phyloP scores from a whole-genome alignment of 1,140 invertebrate genomes.

The Micrasema longulum region DNA sequence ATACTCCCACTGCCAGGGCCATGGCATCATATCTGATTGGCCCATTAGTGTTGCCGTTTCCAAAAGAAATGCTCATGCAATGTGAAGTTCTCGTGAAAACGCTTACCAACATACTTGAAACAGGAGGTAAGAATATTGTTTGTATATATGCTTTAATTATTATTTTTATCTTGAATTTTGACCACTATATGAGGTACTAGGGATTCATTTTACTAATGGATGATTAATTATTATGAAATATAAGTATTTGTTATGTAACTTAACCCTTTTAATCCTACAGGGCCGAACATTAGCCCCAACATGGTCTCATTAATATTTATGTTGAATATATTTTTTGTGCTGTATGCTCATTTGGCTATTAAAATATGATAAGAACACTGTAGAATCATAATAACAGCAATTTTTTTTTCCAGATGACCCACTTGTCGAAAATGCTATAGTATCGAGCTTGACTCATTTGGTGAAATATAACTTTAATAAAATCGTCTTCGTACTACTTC shows the following conservation, averaged over 20 bases:
- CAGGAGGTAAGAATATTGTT: conserved; percentile 24
- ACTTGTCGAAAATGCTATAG: conserved; percentile 60
- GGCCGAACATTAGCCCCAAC: too few species aligned
- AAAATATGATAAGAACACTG: too few species aligned
- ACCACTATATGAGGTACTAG: too few species aligned
- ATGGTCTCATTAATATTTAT: too few species aligned
- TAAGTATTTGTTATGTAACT: too few species aligned
- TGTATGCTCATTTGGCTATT: too few species aligned
- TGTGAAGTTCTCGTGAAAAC: conserved; percentile 62
- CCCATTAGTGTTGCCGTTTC: conserved; percentile 62
- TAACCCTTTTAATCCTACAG: too few species aligned
- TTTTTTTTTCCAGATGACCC: conserved; percentile 59
- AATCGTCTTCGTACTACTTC: conserved; percentile 56
- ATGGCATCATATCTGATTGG: conserved; percentile 62
- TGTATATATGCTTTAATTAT: background rate
- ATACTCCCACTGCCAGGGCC: conserved; percentile 52
- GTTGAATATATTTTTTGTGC: too few species aligned
- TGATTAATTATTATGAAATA: too few species aligned
- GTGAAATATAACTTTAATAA: conserved; percentile 58
- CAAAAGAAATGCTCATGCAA: conserved; percentile 61
- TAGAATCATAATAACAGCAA: too few species aligned
- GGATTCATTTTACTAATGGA: too few species aligned
- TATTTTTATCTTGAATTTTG: background rate
- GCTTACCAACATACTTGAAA: conserved; percentile 58
- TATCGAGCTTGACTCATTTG: conserved; percentile 61